phyloP scores from a whole-genome alignment of 2,113 vertebrate genomes.

The Mionectes macconnelli region DNA sequence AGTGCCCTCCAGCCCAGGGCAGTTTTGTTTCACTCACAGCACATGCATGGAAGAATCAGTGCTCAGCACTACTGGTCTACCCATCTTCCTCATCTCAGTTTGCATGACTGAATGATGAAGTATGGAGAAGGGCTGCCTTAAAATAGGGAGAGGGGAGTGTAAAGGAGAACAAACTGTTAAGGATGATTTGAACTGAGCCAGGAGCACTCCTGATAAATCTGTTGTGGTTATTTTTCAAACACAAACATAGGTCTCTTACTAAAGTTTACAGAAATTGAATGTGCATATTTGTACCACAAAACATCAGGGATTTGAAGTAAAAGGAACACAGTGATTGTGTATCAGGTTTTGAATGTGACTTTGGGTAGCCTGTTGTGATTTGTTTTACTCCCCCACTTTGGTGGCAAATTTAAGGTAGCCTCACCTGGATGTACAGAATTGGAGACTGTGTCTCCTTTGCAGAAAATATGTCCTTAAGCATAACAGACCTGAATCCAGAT shows the following conservation, averaged over 20 bases:
- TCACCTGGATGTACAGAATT: background rate
- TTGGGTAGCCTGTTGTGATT: background rate
- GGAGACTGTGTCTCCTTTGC: background rate
- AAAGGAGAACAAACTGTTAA: background rate
- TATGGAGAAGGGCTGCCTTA: background rate
- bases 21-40: background rate
- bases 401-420: background rate
- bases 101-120: background rate
- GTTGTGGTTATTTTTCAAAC: background rate
- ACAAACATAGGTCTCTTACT: background rate
- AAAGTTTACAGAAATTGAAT: background rate
- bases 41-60: fast-evolving
- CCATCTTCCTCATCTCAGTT: fast-evolving
- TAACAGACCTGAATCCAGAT: background rate
- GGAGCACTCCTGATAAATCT: background rate
- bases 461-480: background rate
- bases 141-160: background rate
- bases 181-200: background rate
- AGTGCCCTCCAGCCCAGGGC: background rate
- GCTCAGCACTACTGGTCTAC: fast-evolving
- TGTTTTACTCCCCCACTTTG: background rate
- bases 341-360: background rate
- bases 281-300: background rate
- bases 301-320: background rate
- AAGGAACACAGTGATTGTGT: background rate